Base-by-base conservation (phyloP, 2,797 vertebrate species). In the Fratercula arctica region DNA sequence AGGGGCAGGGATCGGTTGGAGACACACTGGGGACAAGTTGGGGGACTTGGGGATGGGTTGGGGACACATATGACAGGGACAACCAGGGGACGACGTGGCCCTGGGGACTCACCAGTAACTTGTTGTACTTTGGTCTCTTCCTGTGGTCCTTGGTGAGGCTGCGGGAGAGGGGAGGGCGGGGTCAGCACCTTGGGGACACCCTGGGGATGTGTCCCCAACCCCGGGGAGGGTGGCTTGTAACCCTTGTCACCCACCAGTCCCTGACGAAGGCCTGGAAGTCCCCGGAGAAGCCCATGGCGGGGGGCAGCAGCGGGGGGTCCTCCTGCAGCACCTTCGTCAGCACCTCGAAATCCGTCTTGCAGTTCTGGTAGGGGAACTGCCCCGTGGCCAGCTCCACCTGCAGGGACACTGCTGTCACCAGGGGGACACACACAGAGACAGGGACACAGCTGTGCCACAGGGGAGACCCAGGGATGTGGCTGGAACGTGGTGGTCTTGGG, bases 71-170 rank as follows among this genome's bases (percentile, higher is more conserved):
- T 31, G 67, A 61, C 39, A 24, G 13, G 9, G 46, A 10, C 74
- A 29, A 16, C n/a, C 8, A 11, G 8, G 12, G 25, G 46, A 19
- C 13, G 7, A 10, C 5, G 12, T 13, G 39, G 8, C 51, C n/a
- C 10, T 13, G 7, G 39, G 14, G 93, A 97, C 99, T 98, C 97
- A 99, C 99, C 97, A 99, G 98, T 97, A 99, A 98, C 97, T 98
- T 98, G 98, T 99, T 99, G 97, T 99, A 99, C 99, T 99, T 99
- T 99, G 99, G 99, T 99, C 99, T 98, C 99, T 99, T 99, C 98
- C 99, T 99, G 98, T 99, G 99, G 99, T 99, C 99, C 98, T 99
- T 99, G 98, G 99, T 99, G 98, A 99, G 99, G 98, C 99, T 99
- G 97, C 3, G 61, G 39, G 25, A 21, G 78, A 23, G 11, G 39